Conservation (phyloP, 2,797 vertebrate genomes). For the Sebastes vulpes region DNA sequence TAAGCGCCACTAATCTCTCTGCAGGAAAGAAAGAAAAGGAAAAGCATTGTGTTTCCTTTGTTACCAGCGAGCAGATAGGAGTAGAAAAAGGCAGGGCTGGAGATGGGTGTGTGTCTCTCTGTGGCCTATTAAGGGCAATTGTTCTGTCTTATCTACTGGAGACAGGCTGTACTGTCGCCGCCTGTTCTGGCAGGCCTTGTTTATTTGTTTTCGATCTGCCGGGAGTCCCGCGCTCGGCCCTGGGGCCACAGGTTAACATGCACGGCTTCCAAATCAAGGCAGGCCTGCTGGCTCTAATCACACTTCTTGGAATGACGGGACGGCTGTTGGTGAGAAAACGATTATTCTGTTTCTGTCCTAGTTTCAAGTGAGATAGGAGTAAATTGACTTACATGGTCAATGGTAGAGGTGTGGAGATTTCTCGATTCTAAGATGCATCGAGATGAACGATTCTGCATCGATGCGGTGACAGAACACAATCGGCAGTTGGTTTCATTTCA, state of each 20-base stretch:
- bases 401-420: not conserved
- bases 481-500: no score
- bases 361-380: not conserved
- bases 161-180: conserved; percentile 77
- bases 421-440: not conserved
- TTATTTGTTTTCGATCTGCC: conserved; percentile 67
- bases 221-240: conserved; percentile 47
- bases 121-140: conserved; percentile 89
- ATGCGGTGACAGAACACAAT: no score
- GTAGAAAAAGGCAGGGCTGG: conserved; percentile 65
- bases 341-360: conserved; percentile 26
- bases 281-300: conserved; percentile 36
- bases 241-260: conserved; percentile 79
- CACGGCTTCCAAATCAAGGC: conserved; percentile 62
- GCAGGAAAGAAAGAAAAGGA: conserved; percentile 66
- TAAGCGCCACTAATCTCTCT: conserved; percentile 81
- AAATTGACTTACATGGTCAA: not conserved
- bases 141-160: conserved; percentile 89
- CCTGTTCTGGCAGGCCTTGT: conserved; percentile 67
- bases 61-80: conserved; percentile 77
- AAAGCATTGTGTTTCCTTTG: conserved; percentile 83
- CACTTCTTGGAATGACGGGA: conserved; percentile 37
- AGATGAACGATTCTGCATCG: no score
- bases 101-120: conserved; percentile 81
- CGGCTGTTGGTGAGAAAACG: conserved; percentile 14